A percentile compares a stretch with the other conserved stretches of the same genome.
Conservation (phyloP, 1,140 invertebrate genomes). For the Ericerus pela region DNA sequence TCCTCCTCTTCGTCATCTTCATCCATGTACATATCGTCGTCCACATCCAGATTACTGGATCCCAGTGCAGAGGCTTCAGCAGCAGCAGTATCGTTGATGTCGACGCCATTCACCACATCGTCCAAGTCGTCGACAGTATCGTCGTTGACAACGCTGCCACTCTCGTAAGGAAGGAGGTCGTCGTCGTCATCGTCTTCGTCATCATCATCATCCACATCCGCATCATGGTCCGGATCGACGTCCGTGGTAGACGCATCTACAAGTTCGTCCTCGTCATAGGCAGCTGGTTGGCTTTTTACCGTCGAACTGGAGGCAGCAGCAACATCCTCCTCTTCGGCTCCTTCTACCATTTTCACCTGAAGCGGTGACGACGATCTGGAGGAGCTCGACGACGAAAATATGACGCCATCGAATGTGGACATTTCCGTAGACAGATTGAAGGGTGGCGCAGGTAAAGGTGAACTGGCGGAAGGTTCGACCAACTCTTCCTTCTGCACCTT, state of each 20-base stretch:
- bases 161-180: neutral
- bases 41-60: no score
- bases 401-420: neutral
- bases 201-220: neutral
- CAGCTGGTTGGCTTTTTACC: neutral
- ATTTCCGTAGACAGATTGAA: neutral
- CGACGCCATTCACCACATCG: no score
- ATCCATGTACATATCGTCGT: neutral
- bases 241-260: neutral
- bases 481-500: constrained; percentile 17
- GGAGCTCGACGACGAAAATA: neutral
- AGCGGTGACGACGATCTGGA: neutral
- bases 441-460: neutral
- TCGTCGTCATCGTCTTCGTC: neutral
- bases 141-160: no score
- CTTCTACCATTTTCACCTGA: constrained; percentile 5
- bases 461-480: neutral
- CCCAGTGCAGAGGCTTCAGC: no score
- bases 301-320: no score
- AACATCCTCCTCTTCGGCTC: neutral
- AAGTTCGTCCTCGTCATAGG: neutral
- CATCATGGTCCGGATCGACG: neutral
- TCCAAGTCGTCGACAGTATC: no score
- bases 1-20: constrained; percentile 1
- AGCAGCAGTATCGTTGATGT: no score